Evolutionary conservation across 1,140 invertebrate genomes (phyloP), one percentile per base, ranked within the genome.

Genomic region (Drosophila auraria): DNA sequence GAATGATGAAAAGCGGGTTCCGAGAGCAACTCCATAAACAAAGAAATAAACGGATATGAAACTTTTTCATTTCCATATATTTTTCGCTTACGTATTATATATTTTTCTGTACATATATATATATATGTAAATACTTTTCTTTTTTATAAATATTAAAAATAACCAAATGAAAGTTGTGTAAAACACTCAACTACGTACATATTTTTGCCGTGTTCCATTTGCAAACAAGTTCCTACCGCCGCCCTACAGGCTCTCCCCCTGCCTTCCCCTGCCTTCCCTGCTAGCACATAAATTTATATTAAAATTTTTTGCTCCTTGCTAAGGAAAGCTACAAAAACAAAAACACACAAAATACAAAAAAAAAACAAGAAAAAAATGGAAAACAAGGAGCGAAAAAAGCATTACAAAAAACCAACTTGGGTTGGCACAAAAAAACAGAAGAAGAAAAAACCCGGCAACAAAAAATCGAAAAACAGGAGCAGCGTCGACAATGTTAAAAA

Each of bases 201-300:
- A 40, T 61, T 68, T 76, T 61, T 60, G 25, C 44, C 50, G 45
- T 78, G 58, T 78, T 62, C 36, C 76, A 70, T 78, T 78, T 78
- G 25, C 40, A 50, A 73, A 62, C 53, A 71, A 59, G 25, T 44
- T 42, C 14, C 45, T 8, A 36, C 33, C 14, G 3, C 12, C 33
- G 12, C 4, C 62, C 59, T 33, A 15, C 27, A n/a, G n/a, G n/a
- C 62, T 27, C 47, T 9, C 30, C 33, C 36, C 27, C 59, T 50
- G 57, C 27, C 60, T 57, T 54, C 53, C 53, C 20, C 20, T 20
- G 20, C 20, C 20, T 20, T 20, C 1, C 9, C 59, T 56, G 58
- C 76, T 73, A 58, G 80, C 79, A 87, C 83, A 87, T 87, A 80
- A 87, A 87, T 87, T 87, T 87, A 87, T 87, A 83, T 87, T 87